Percentiles rank a stretch among this genome's conserved stretches.
phyloP scores from a whole-genome alignment of 1,140 invertebrate species.

The Kradibia gibbosae region DNA sequence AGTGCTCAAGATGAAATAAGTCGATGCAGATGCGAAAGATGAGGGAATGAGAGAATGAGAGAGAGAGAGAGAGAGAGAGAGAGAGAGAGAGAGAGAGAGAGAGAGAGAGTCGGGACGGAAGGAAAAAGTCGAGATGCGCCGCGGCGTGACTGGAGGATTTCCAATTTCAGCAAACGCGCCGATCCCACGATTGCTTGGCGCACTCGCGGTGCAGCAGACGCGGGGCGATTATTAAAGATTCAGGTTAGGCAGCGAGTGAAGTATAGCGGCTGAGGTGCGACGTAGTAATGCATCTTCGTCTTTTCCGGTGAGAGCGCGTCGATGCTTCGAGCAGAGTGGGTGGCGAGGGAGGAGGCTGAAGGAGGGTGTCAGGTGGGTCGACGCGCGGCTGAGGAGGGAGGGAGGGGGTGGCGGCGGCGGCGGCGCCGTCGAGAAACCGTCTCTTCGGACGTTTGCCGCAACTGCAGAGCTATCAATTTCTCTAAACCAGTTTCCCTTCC shows the following conservation, averaged over 20 bases:
- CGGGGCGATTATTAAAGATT: constrained; percentile 45
- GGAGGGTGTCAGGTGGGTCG: neutral
- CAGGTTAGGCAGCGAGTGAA: constrained; percentile 23
- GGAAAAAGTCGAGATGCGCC: neutral
- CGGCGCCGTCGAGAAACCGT: constrained; percentile 5
- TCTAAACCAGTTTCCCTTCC: neutral
- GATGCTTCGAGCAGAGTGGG: no score
- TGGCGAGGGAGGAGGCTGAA: neutral
- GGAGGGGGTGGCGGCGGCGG: no score
- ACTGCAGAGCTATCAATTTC: constrained; percentile 27
- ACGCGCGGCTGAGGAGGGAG: neutral
- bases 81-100: neutral
- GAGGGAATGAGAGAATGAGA: no score
- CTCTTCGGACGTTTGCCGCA: constrained; percentile 3
- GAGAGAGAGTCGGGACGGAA: neutral
- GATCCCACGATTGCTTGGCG: constrained; percentile 35
- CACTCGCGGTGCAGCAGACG: constrained; percentile 5
- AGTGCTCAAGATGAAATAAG: neutral
- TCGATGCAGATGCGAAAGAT: neutral
- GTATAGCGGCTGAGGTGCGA: constrained; percentile 13
- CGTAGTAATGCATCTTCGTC: constrained; percentile 47
- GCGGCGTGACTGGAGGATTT: constrained; percentile 44
- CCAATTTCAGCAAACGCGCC: constrained; percentile 41
- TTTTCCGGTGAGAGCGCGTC: constrained; percentile 5
- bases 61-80: neutral